Evolutionary conservation across 2,113 vertebrate species (phyloP).

Genomic region (Phainopepla nitens): DNA sequence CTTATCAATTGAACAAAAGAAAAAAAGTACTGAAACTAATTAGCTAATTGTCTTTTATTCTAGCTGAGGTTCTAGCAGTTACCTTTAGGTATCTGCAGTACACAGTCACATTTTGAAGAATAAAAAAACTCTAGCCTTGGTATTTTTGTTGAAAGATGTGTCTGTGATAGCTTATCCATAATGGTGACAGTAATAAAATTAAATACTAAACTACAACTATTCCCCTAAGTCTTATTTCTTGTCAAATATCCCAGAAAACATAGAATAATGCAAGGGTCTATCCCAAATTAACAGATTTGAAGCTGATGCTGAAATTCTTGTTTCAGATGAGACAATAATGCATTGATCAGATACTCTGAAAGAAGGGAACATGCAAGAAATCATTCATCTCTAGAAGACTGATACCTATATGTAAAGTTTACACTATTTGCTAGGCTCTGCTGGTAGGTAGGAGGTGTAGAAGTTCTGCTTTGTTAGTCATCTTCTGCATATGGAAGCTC

Average conservation of each 20-base stretch:
- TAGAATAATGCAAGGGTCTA: not conserved
- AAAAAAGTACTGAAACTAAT: not conserved
- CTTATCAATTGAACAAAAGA: not conserved
- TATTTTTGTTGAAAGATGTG: not conserved
- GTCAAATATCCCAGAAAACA: not conserved
- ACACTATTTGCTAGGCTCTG: not conserved
- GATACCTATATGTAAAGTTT: not conserved
- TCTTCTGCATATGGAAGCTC: not conserved
- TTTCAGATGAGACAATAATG: not conserved
- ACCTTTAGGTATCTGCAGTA: not conserved
- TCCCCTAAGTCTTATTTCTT: not conserved
- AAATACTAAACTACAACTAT: not conserved
- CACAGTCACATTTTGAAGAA: not conserved
- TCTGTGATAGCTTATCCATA: not conserved
- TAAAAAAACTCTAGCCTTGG: not conserved
- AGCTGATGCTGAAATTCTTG: not conserved
- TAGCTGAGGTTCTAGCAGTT: not conserved
- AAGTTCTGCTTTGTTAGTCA: not conserved
- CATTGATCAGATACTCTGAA: not conserved
- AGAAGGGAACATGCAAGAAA: not conserved
- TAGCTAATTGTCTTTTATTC: not conserved
- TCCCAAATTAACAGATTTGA: not conserved
- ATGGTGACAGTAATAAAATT: not conserved
- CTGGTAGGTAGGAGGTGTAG: not conserved
- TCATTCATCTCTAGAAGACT: not conserved